Evolutionary conservation across 2,888 invertebrate species (phyloP), one percentile per base, ranked within the genome.

Genomic region (Ephialtes manifestator): DNA sequence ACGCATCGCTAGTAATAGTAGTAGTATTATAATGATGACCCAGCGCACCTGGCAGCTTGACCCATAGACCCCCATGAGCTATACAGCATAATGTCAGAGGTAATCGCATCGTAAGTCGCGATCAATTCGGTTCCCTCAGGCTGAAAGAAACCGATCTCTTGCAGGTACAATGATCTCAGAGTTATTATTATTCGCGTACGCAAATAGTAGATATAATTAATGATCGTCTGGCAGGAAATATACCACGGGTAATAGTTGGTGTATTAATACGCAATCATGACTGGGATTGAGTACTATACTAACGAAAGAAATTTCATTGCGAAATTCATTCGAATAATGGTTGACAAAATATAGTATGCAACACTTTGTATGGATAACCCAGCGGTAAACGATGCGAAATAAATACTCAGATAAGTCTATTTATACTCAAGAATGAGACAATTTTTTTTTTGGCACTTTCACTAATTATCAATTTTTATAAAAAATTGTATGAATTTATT

Each of bases 31-130:
- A 28, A 75, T 20, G 20, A 31, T 46, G 60, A 28, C 31, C 63
- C 48, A 48, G 46, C 60, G 60, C 74, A 75, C 74, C 74, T 75
- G 74, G 74, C 58, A 31, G 24, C 74, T 75, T 75, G 74, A 75
- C 74, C 74, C 74, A 48, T 63, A 63, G 74, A 46, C 39, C 28
- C 46, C 74, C 18, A 28, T 13, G 39, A 39, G 20, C 28, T 24
- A 5, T 28, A 15, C 68, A 46, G 31, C 35, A 63, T 75, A 75
- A 75, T 75, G 74, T 63, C 48, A 48, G 18, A 63, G 63, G 74
- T 75, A 35, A 48, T 65, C 60, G 48, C 60, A 20, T 35, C 63
- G 60, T 48, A 46, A 74, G 74, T 74, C 60, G 31, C 74, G 48
- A 74, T 74, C 74, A 60, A 46, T 72, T 60, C 28, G 53, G n/a